A percentile compares a stretch with the other conserved stretches of the same genome.
phyloP scores from a whole-genome alignment of 1,140 invertebrate species.

The Zaprionus vittiger region DNA sequence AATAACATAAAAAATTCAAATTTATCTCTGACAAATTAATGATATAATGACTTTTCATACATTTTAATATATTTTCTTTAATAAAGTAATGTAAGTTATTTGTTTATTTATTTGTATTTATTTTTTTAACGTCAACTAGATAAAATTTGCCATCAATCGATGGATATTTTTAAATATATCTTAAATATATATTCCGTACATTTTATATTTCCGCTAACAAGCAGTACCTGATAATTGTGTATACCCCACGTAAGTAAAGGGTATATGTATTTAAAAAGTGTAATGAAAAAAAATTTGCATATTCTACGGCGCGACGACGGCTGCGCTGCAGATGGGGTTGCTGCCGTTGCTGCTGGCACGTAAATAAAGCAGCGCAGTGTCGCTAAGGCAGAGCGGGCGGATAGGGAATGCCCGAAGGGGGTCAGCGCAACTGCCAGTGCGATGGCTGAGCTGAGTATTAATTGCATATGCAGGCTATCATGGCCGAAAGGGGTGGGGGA shows the following conservation, averaged over 20 bases:
- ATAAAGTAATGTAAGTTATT: too few species aligned
- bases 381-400: conserved; percentile 1
- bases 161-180: not conserved
- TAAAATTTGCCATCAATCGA: too few species aligned
- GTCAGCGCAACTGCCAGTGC: not conserved
- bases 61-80: too few species aligned
- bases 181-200: not conserved
- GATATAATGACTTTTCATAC: too few species aligned
- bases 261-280: conserved; percentile 25
- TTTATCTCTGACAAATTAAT: too few species aligned
- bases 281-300: conserved; percentile 71
- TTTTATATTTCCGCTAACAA: not conserved
- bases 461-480: conserved; percentile 33
- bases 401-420: not conserved
- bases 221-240: not conserved
- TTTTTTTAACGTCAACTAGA: too few species aligned
- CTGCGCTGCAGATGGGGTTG: conserved; percentile 54
- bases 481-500: not conserved
- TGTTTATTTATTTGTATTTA: too few species aligned
- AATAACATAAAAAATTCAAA: too few species aligned
- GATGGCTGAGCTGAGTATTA: conserved; percentile 24
- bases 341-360: conserved; percentile 16
- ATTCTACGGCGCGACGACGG: conserved; percentile 40
- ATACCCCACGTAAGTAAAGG: not conserved
- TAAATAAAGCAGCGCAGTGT: conserved; percentile 9